These are phyloP conservation scores for Urocyon cinereoargenteus DNA, from an alignment of 2,797 vertebrate genomes.

Conservation along the genomic window DNA sequence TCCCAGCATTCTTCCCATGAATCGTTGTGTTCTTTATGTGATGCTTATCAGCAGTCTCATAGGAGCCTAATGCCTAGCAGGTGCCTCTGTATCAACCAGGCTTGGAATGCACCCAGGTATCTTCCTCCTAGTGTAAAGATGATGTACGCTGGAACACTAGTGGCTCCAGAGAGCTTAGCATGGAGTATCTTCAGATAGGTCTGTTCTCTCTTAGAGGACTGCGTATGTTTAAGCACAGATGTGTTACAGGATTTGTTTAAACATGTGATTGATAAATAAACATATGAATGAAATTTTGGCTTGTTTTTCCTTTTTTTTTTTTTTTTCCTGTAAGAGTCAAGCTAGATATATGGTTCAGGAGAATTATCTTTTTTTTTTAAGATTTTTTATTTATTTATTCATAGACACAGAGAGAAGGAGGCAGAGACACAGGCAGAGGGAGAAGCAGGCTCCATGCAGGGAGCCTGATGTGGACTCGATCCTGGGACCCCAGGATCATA, in stretches of 20 bases:
- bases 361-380: background rate
- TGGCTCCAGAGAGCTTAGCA: background rate
- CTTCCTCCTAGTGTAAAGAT: background rate
- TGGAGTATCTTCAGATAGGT: background rate
- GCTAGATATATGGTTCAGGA: background rate
- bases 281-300: too few relatives aligned
- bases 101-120: background rate
- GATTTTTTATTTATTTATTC: too few relatives aligned
- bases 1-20: background rate
- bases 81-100: background rate
- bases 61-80: background rate
- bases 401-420: too few relatives aligned
- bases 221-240: background rate
- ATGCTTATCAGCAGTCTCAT: background rate
- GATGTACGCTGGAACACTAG: background rate
- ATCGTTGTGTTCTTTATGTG: background rate
- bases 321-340: background rate
- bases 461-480: too few relatives aligned
- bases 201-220: background rate
- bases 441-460: too few relatives aligned
- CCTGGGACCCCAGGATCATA: too few relatives aligned
- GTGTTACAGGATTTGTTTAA: background rate
- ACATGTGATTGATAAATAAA: background rate
- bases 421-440: too few relatives aligned
- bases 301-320: too few relatives aligned